phyloP scores from a whole-genome alignment of 2,113 vertebrate genomes.

The Catagonus wagneri region DNA sequence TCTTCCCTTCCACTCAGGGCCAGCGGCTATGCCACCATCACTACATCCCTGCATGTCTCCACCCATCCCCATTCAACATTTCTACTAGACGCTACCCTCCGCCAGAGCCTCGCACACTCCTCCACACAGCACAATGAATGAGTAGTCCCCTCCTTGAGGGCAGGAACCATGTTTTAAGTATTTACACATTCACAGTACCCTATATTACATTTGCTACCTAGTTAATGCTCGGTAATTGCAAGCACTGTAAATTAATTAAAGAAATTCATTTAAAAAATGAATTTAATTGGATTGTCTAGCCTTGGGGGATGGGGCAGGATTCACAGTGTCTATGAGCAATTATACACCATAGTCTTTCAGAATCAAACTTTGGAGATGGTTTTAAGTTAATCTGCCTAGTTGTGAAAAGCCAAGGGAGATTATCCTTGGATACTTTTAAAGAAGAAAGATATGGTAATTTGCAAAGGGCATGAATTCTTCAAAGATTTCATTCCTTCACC shows the following conservation, averaged over 20 bases:
- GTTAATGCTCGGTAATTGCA: slow-evolving; percentile 22
- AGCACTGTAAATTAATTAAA: neutral
- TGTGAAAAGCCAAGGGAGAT: slow-evolving; percentile 68
- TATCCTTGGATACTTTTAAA: slow-evolving; percentile 54
- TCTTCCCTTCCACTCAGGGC: neutral
- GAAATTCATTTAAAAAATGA: neutral
- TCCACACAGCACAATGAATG: neutral
- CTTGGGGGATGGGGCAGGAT: neutral
- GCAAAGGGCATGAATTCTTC: slow-evolving; percentile 70
- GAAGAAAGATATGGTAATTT: slow-evolving; percentile 72
- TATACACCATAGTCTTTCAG: neutral
- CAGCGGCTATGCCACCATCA: neutral
- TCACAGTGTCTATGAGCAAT: neutral
- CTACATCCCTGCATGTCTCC: neutral
- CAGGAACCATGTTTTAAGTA: neutral
- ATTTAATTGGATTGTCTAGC: slow-evolving; percentile 34
- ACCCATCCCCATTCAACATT: neutral
- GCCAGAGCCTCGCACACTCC: neutral
- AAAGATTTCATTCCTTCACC: slow-evolving; percentile 28
- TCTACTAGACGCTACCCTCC: neutral
- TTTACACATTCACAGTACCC: neutral
- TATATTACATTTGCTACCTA: neutral
- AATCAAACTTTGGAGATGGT: slow-evolving; percentile 1
- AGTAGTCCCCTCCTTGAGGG: neutral
- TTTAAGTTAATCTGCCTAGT: slow-evolving; percentile 63